Evolutionary conservation across 2,797 vertebrate genomes (phyloP), one percentile per base, ranked within the genome.

Genomic region (Cyprinodon diabolis): DNA sequence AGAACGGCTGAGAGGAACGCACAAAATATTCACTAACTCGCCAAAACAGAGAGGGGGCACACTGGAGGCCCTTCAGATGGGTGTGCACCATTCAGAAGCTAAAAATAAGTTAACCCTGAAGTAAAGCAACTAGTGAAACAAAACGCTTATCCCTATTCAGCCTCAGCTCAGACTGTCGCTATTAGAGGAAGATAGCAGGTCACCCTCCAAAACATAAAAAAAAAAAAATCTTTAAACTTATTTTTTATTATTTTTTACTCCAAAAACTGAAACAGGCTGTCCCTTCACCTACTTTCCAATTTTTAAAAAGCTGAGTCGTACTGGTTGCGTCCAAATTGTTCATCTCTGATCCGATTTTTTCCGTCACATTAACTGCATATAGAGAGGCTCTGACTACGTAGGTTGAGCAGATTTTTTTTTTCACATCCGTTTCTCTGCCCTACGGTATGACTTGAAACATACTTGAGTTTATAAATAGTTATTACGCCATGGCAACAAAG

Each of bases 21-120:
- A 65, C 57, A 66, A 83, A 84, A 85, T 77, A 76, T 37, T 81
- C 72, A 83, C 75, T 40, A 74, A 78, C 52, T 67, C 6, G 1
- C 69, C 35, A 0, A 69, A 35, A 51, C 52, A 25, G 14, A 45
- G 63, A 25, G 6, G 52, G 62, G 62, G 56, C 70, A n/a, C 67
- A 1, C 45, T 0, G 12, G 66, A 73, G 71, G 52, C 78, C 1
- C 17, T 19, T 72, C 40, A 74, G 37, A 43, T 48, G 43, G 40
- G 55, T 5, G 13, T 4, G 35, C 15, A n/a, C 40, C 9, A 8
- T 55, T 55, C 52, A 55, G 52, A n/a, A 55, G 21, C 9, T 8
- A 55, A 10, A n/a, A 55, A 55, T n/a, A 55, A 49, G 52, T 55
- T 10, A 56, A 56, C 11, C 55, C 23, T 23, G 55, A 56, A 56